Conservation (phyloP, 1,140 invertebrate genomes). For the Diorhabda sublineata region DNA sequence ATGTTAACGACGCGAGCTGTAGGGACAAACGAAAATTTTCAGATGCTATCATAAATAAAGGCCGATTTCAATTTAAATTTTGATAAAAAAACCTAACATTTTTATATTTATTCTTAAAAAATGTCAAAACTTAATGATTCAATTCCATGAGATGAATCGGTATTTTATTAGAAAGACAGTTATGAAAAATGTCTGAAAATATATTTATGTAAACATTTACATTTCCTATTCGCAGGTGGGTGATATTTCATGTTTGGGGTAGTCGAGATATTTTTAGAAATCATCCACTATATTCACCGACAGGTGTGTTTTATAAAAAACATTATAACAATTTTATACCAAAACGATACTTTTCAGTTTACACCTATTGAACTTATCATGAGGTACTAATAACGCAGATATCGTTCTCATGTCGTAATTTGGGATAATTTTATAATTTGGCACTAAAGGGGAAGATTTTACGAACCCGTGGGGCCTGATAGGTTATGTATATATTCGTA, state of each 20-base stretch:
- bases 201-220: conserved; percentile 15
- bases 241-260: conserved; percentile 12
- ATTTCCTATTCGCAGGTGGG: conserved; percentile 11
- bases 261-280: not conserved
- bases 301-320: not conserved
- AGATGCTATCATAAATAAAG: too few species aligned
- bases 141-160: conserved; percentile 1
- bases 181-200: conserved; percentile 14
- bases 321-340: not conserved
- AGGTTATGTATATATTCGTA: not conserved
- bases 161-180: conserved; percentile 1
- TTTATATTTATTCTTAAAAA: too few species aligned
- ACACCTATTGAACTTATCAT: not conserved
- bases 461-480: too few species aligned
- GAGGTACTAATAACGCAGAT: not conserved
- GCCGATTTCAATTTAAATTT: too few species aligned
- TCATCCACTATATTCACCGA: not conserved
- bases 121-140: not conserved
- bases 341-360: not conserved
- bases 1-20: too few species aligned
- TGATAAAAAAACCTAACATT: too few species aligned
- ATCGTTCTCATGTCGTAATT: too few species aligned
- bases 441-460: too few species aligned
- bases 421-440: too few species aligned
- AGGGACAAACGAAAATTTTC: too few species aligned